Evolutionary conservation across 1,140 invertebrate species (phyloP), one percentile per base, ranked within the genome.

Genomic region (Drosophila willistoni): DNA sequence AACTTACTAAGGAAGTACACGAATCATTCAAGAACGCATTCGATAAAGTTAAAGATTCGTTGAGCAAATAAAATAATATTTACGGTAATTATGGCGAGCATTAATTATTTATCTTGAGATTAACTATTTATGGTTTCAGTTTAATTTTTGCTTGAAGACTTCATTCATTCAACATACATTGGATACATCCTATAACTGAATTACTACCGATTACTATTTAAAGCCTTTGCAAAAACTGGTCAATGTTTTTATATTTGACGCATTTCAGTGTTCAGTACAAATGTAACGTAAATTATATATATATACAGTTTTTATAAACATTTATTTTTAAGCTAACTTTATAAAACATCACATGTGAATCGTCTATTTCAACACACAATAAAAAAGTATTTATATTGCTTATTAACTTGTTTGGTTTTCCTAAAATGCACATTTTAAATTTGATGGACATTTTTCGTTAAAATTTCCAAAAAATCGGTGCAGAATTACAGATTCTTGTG

Each of bases 1-100:
- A 72, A 22, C 22, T 80, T 6, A 68, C 68, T 4, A 78, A 84
- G n/a, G 54, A 76, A 13, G n/a, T 82, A 1, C 63, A 70, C 0
- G 83, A 86, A 39, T 62, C 41, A 5, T 7, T 87, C 44, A 69
- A 77, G 22, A 73, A 67, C 5, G 41, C 76, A 6, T 60, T 42
- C 33, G 82, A 86, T 12, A 86, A 81, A 44, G 51, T 85, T 0
- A 86, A 86, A 51, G 69, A 86, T 59, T 55, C 39, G 5, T 54
- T 86, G 34, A 70, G 39, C 41, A 57, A 69, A 60, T 65, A 66
- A 59, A 42, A 3, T 7, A 62, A 13, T 7, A 7, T 39, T 29
- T 13, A 25, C 13, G 62, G 73, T 72, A 63, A n/a, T 14, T 7
- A 36, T 47, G 6, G 7, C 9, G 7, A 51, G 2, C 0, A 19